These are phyloP conservation scores for Microvelia longipes DNA, from an alignment of 1,140 invertebrate genomes.

Conservation along the genomic window DNA sequence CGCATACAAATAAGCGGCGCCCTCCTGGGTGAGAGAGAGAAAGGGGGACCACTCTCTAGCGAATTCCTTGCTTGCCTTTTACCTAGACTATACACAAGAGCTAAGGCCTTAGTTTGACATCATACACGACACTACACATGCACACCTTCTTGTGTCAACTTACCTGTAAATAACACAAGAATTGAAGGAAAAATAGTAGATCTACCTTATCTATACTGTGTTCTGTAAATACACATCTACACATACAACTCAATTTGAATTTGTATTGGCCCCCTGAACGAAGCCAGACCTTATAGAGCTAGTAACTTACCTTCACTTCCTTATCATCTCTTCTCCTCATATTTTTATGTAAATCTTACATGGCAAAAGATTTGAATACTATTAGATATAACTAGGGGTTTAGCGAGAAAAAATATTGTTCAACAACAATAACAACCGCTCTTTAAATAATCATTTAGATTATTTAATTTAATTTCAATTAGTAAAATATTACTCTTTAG, in stretches of 20 bases:
- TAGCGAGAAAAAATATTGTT: too few species aligned
- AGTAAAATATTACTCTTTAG: too few species aligned
- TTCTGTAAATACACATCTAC: neutral
- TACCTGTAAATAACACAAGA: neutral
- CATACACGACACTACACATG: neutral
- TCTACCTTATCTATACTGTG: too few species aligned
- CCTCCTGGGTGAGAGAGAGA: conserved; percentile 2
- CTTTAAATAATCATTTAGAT: too few species aligned
- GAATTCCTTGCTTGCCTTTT: neutral
- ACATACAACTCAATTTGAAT: neutral
- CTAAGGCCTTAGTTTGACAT: neutral
- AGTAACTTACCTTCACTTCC: too few species aligned
- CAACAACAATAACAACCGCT: too few species aligned
- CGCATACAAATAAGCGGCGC: conserved; percentile 23
- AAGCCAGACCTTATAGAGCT: too few species aligned
- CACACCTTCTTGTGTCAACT: neutral
- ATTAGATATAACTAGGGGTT: too few species aligned
- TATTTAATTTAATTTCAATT: too few species aligned
- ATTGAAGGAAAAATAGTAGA: neutral
- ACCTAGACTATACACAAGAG: neutral
- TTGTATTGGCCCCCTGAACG: neutral
- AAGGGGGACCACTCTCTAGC: neutral
- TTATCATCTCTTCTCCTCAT: too few species aligned
- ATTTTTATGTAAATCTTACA: too few species aligned
- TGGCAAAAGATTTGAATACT: too few species aligned